phyloP scores from a whole-genome alignment of 1,140 invertebrate species.

The Euura lappo region DNA sequence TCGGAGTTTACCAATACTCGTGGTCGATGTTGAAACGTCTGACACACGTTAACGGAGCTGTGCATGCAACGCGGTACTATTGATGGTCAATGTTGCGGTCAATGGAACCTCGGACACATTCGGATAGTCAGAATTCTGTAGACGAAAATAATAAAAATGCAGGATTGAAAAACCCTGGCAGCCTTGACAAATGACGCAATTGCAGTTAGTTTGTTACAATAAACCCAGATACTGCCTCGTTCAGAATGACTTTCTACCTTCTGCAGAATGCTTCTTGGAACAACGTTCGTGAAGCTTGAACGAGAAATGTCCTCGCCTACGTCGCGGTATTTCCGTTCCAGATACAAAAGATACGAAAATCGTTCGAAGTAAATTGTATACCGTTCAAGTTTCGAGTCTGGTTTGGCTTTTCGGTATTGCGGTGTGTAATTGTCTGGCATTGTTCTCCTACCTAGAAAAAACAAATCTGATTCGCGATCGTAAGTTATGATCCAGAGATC shows the following conservation, averaged over 20 bases:
- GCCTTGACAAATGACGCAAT: not conserved
- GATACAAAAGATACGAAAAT: not conserved
- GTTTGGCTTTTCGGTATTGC: no score
- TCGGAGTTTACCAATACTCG: no score
- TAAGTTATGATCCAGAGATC: no score
- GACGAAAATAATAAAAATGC: no score
- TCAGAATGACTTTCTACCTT: not conserved
- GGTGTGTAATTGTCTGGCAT: no score
- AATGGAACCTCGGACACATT: not conserved
- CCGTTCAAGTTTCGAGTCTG: not conserved
- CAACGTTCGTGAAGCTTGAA: not conserved
- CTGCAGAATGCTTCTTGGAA: not conserved
- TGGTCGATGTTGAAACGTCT: no score
- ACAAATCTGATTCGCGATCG: no score
- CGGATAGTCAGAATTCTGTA: not conserved
- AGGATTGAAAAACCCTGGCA: no score
- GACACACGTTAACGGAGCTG: no score
- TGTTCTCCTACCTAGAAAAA: no score
- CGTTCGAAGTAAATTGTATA: not conserved
- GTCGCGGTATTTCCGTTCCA: not conserved
- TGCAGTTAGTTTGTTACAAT: not conserved
- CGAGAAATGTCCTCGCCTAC: not conserved
- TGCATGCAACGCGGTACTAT: no score
- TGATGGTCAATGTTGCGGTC: not conserved
- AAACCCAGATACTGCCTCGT: not conserved